Evolutionary conservation across 2,888 invertebrate genomes (phyloP), one percentile per base, ranked within the genome.

Genomic region (Hydrotaea cyrtoneurina): DNA sequence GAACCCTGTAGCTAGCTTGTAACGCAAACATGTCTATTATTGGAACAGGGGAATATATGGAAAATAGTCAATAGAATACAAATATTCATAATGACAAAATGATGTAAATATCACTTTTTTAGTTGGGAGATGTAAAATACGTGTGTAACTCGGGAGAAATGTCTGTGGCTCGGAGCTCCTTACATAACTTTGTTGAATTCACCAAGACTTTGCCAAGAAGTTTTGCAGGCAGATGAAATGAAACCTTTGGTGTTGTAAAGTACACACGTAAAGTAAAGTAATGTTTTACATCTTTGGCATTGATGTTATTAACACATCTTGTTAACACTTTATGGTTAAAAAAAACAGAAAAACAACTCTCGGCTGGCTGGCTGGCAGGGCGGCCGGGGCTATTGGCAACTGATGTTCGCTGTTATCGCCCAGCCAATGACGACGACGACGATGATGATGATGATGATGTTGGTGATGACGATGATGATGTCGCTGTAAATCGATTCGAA

Each of bases 251-350:
- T 59, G 23, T 23, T 59, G 59, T 59, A 59, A 59, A 21, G 26
- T 31, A 31, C 31, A 31, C 31, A 31, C 31, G 31, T 31, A 31
- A 31, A 7, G 59, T 59, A 59, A 59, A 21, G 13, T 46, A 26
- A 26, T 2, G 13, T 46, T 21, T 66, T 69, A 69, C 69, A 69
- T 43, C 62, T 62, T 21, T 59, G 74, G 39, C 74, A 74, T 62
- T 74, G 74, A 62, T 17, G 59, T 36, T 59, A 62, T 74, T 74
- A 74, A 62, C 62, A 74, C 74, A 74, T 62, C 74, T 74, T 46
- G 74, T 74, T 74, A 74, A 74, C 74, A 74, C 74, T 46, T 62
- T 74, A 46, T 26, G 43, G 23, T 17, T n/a, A 74, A 74, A 55
- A 53, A 46, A 7, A 74, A 31, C 53, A n/a, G n/a, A 31, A 74